These are phyloP conservation scores for Typhlichthys subterraneus DNA, from an alignment of 2,797 vertebrate genomes.

Conservation along the genomic window DNA sequence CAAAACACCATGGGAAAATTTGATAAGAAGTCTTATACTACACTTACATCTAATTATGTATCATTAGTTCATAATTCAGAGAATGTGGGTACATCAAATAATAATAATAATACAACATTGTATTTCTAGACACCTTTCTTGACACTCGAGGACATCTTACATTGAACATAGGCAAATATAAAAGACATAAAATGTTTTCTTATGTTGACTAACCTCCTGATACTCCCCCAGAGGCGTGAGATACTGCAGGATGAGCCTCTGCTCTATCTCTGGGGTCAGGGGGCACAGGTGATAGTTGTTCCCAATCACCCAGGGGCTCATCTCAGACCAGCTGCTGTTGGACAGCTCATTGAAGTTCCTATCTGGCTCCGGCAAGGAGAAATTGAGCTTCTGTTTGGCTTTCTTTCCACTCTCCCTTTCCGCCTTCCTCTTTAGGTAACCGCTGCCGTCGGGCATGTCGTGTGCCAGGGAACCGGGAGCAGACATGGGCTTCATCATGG, in stretches of 20 bases:
- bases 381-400: conserved; percentile 91
- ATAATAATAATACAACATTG: too few species aligned
- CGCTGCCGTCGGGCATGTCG: conserved; percentile 62
- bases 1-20: too few species aligned
- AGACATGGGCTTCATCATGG: conserved; percentile 78
- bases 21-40: too few species aligned
- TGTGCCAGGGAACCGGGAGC: conserved; percentile 62
- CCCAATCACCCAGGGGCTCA: conserved; percentile 98
- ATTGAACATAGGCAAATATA: too few species aligned
- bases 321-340: conserved; percentile 99
- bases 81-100: too few species aligned
- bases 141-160: too few species aligned
- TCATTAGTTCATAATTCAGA: too few species aligned
- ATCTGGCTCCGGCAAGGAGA: conserved; percentile 88
- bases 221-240: conserved; percentile 97
- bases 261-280: conserved; percentile 94
- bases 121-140: too few species aligned
- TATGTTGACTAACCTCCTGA: conserved; percentile 86
- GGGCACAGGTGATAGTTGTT: conserved; percentile 96
- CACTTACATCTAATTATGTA: too few species aligned
- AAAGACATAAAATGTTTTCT: too few species aligned
- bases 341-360: conserved; percentile 91
- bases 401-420: conserved; percentile 86
- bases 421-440: conserved; percentile 74
- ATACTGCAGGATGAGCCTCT: conserved; percentile 96